Conservation (phyloP, 1,140 invertebrate species). For the Euglossa dilemma region DNA sequence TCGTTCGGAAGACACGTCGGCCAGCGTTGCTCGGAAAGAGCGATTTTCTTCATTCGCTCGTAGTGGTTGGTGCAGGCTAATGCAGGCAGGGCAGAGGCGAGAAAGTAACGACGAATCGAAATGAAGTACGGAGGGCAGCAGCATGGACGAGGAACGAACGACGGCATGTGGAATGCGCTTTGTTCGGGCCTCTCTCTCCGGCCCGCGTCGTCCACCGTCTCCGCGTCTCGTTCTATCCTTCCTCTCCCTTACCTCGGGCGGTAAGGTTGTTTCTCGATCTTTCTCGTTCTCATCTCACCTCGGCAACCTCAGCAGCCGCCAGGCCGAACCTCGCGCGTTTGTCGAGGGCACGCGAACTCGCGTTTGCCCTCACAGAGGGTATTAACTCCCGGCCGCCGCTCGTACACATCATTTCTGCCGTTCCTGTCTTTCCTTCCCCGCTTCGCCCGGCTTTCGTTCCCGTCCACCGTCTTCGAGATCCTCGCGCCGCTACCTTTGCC, state of each 20-base stretch:
- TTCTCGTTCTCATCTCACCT: conserved; percentile 69
- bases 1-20: neutral
- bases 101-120: conserved; percentile 73
- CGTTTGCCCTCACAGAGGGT: conserved; percentile 50
- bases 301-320: conserved; percentile 68
- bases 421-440: conserved; percentile 4
- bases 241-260: conserved; percentile 25
- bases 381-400: conserved; percentile 44
- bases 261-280: conserved; percentile 30
- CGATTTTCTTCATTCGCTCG: neutral
- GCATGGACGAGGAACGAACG: conserved; percentile 76
- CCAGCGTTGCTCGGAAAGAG: neutral
- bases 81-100: conserved; percentile 52
- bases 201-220: conserved; percentile 14
- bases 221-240: conserved; percentile 42
- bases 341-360: conserved; percentile 58
- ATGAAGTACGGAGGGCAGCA: conserved; percentile 66
- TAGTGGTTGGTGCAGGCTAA: conserved; percentile 25
- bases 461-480: too few relatives aligned
- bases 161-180: conserved; percentile 77
- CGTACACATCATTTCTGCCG: neutral
- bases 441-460: neutral
- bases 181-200: conserved; percentile 71
- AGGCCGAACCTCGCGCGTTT: conserved; percentile 44
- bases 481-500: too few relatives aligned